Conservation (phyloP, 2,113 vertebrate genomes). For the Gallinago media region DNA sequence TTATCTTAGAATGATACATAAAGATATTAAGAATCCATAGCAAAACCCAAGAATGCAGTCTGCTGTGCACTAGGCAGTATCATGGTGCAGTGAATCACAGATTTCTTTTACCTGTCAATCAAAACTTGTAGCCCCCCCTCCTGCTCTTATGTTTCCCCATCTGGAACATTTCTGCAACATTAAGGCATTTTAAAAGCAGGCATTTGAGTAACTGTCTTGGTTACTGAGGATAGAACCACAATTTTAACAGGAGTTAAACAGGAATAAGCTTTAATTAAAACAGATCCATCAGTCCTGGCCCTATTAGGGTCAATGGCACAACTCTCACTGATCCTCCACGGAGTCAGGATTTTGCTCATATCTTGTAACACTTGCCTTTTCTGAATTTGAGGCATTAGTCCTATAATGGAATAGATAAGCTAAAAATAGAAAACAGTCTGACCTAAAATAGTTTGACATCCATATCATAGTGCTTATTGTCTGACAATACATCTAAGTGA, state of each 20-base stretch:
- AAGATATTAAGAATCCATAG: background rate
- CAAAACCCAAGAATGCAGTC: background rate
- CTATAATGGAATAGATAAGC: background rate
- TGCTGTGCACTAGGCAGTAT: background rate
- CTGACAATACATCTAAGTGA: slow-evolving; percentile 55
- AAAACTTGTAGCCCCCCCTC: background rate
- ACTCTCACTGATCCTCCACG: background rate
- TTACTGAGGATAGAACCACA: background rate
- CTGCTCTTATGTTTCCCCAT: background rate
- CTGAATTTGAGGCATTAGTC: slow-evolving; percentile 34
- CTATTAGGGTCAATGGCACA: background rate
- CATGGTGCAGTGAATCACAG: background rate
- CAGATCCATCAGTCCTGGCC: background rate
- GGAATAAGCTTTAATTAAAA: slow-evolving; percentile 11
- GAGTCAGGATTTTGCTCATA: background rate
- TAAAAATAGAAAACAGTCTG: slow-evolving; percentile 61
- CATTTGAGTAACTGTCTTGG: background rate
- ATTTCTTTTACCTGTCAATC: background rate
- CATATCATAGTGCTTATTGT: slow-evolving; percentile 55
- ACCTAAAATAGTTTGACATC: slow-evolving; percentile 67
- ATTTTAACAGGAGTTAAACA: background rate
- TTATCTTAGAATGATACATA: background rate
- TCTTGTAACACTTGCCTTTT: background rate
- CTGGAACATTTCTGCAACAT: background rate
- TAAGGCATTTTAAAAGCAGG: background rate